Conservation (phyloP, 2,113 vertebrate genomes). For the Bettongia penicillata region DNA sequence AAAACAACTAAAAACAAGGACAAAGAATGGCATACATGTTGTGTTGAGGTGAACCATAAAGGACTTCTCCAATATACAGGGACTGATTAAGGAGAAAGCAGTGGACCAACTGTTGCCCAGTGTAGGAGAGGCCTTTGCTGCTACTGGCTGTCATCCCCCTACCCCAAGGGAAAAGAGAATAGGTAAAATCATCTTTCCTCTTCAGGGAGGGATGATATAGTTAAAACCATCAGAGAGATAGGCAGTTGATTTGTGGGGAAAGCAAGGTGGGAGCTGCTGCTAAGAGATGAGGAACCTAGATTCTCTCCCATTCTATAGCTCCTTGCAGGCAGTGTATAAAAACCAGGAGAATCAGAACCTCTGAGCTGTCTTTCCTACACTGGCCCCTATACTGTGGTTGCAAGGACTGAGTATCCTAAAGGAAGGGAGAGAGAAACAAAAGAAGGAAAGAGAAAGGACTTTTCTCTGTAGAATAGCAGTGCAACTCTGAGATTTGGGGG, state of each 20-base stretch:
- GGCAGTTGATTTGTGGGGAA: background rate
- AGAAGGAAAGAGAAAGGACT: background rate
- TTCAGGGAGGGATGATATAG: background rate
- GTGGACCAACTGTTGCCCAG: no score
- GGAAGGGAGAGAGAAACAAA: background rate
- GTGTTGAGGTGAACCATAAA: background rate
- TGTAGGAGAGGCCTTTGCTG: background rate
- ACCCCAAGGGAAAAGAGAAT: no score
- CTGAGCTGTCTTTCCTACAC: background rate
- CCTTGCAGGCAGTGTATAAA: background rate
- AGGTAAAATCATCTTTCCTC: background rate
- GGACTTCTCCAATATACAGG: background rate
- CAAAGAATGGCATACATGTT: background rate
- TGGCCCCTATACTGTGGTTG: background rate
- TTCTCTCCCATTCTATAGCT: background rate
- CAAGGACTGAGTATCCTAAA: background rate
- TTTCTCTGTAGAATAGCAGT: background rate
- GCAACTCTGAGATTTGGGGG: background rate
- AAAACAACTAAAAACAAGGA: background rate
- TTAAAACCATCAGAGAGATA: background rate
- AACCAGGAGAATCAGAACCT: background rate
- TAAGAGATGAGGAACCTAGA: background rate
- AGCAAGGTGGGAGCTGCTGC: background rate
- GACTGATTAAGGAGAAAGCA: background rate
- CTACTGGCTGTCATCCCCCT: no score